These are phyloP conservation scores for Prolemur simus DNA, from an alignment of 2,113 vertebrate species.

Conservation along the genomic window DNA sequence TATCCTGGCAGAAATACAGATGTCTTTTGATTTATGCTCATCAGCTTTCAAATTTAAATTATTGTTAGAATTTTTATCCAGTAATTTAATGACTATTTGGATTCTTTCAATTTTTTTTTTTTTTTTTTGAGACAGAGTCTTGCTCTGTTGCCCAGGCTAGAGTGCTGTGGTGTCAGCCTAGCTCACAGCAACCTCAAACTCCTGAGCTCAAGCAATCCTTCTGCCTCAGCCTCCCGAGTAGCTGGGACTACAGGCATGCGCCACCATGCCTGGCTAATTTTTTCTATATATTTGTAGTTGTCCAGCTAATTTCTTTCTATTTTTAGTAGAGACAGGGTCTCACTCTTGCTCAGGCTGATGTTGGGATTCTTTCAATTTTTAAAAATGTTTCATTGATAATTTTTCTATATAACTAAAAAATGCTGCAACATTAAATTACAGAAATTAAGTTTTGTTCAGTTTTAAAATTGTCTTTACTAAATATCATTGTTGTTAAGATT, in stretches of 20 bases:
- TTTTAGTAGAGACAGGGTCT: no score
- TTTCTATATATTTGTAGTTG: no score
- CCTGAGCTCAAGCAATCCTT: no score
- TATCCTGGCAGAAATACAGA: background rate
- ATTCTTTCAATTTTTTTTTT: background rate
- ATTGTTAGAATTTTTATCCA: background rate
- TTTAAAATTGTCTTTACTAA: background rate
- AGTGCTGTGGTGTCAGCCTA: no score
- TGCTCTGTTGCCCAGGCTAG: no score
- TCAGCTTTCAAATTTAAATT: conserved; percentile 25
- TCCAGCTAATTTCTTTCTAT: no score
- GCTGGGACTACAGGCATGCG: no score
- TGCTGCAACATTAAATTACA: background rate
- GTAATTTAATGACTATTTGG: background rate
- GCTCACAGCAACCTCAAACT: no score
- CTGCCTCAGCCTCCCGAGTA: no score
- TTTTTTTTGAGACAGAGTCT: no score
- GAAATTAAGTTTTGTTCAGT: background rate
- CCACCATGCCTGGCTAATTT: no score
- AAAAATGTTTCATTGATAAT: background rate
- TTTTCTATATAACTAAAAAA: background rate
- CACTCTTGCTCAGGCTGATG: no score
- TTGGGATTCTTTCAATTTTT: background rate
- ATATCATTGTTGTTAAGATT: background rate
- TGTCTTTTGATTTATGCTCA: conserved; percentile 2